A percentile compares a stretch with the other conserved stretches of the same genome.
phyloP scores from a whole-genome alignment of 2,888 invertebrate species.

The Eristalinus aeneus region DNA sequence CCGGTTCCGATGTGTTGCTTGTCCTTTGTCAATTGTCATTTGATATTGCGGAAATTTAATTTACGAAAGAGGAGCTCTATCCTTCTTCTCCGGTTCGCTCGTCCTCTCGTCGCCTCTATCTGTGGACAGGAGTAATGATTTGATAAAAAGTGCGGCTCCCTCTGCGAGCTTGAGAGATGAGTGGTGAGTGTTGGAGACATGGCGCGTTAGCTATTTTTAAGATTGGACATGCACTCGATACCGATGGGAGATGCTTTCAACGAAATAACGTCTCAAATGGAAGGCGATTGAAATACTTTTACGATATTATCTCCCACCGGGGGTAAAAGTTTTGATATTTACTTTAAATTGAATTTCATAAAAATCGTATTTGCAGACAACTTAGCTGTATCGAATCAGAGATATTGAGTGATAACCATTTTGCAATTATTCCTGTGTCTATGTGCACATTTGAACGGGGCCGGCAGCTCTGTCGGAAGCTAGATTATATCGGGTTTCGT shows the following conservation, averaged over 20 bases:
- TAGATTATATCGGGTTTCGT: too few species aligned
- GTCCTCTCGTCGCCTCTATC: background rate
- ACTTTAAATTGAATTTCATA: slow-evolving; percentile 16
- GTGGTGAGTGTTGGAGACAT: background rate
- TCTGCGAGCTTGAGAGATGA: background rate
- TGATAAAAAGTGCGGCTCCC: slow-evolving; percentile 11
- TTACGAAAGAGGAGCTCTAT: slow-evolving; percentile 41
- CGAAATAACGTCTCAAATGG: slow-evolving; percentile 27
- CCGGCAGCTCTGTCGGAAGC: too few species aligned
- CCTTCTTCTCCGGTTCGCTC: background rate
- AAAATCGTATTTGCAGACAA: slow-evolving; percentile 13
- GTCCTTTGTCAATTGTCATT: slow-evolving; percentile 46
- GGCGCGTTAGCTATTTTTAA: slow-evolving; percentile 15
- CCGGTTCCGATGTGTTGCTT: slow-evolving; percentile 7
- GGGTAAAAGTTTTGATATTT: slow-evolving; percentile 2
- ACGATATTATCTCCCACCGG: background rate
- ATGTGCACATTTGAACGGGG: background rate
- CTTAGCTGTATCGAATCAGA: background rate
- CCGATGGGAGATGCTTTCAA: slow-evolving; percentile 33
- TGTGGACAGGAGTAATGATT: slow-evolving; percentile 21
- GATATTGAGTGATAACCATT: background rate
- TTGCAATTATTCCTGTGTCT: background rate
- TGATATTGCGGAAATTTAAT: slow-evolving; percentile 57
- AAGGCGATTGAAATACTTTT: slow-evolving; percentile 29
- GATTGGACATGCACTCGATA: slow-evolving; percentile 17